These are phyloP conservation scores for Drosophila kepulauana DNA, from an alignment of 1,140 invertebrate genomes.

Conservation along the genomic window DNA sequence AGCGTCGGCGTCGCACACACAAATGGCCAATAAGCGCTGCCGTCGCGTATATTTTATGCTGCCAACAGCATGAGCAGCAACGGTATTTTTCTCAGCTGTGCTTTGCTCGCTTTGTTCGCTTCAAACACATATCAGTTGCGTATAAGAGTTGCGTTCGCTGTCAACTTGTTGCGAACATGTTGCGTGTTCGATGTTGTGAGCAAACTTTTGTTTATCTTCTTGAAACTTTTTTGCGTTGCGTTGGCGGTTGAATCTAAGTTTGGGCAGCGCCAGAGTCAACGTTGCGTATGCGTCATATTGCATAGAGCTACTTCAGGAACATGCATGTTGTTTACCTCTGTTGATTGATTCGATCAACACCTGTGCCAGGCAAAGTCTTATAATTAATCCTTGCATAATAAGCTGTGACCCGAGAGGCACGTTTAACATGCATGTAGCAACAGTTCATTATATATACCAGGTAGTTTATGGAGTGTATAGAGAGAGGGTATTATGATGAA, in stretches of 20 bases:
- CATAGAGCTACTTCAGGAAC: neutral
- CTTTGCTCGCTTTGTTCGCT: conserved; percentile 31
- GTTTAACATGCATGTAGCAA: neutral
- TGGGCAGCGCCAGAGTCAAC: conserved; percentile 13
- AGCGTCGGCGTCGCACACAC: conserved; percentile 66
- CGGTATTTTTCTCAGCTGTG: conserved; percentile 13
- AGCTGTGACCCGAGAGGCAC: neutral
- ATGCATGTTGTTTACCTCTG: conserved; percentile 7
- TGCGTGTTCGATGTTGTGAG: conserved; percentile 14
- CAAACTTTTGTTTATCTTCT: conserved; percentile 25
- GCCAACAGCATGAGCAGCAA: conserved; percentile 29
- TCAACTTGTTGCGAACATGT: conserved; percentile 16
- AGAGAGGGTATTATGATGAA: neutral
- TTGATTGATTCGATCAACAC: conserved; percentile 19
- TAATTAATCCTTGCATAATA: conserved; percentile 16
- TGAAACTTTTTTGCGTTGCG: conserved; percentile 4
- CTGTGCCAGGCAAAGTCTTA: neutral
- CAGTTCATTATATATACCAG: neutral
- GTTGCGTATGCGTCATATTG: conserved; percentile 51
- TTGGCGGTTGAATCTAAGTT: conserved; percentile 7
- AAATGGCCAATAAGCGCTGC: conserved; percentile 72
- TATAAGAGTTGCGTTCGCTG: conserved; percentile 33
- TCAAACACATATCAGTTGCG: conserved; percentile 38
- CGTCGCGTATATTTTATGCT: conserved; percentile 74
- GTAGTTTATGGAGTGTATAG: neutral